Percentiles rank a stretch among this genome's conserved stretches.
Conservation (phyloP, 2,888 invertebrate genomes). For the Drosophila neonasuta region DNA sequence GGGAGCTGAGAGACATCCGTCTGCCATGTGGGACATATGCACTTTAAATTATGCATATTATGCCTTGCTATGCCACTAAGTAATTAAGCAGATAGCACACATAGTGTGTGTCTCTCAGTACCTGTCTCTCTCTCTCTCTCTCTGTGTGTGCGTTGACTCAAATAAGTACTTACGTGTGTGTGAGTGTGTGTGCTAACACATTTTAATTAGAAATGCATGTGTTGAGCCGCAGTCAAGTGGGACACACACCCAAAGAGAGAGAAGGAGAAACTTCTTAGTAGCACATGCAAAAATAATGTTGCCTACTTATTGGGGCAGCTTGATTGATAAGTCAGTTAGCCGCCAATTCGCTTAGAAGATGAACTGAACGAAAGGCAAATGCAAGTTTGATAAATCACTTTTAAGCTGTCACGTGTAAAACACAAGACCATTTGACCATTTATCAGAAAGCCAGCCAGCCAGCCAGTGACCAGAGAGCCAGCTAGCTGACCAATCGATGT, state of each 20-base stretch:
- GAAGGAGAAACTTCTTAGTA: neutral
- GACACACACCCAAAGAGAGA: neutral
- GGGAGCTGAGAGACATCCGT: conserved; percentile 48
- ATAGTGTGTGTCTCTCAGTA: conserved; percentile 9
- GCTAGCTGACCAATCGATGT: conserved; percentile 26
- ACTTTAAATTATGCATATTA: conserved; percentile 73
- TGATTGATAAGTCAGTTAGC: conserved; percentile 68
- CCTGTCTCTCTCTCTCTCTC: conserved; percentile 4
- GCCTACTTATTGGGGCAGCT: conserved; percentile 36
- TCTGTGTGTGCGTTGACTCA: conserved; percentile 21
- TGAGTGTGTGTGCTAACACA: conserved; percentile 16
- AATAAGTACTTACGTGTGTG: conserved; percentile 57
- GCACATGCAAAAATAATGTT: conserved; percentile 26
- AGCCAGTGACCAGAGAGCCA: conserved; percentile 19
- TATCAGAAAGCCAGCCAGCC: conserved; percentile 57
- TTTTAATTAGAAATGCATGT: conserved; percentile 70
- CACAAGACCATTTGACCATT: conserved; percentile 47
- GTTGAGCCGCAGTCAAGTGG: conserved; percentile 27
- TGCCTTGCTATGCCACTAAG: conserved; percentile 56
- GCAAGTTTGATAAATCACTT: conserved; percentile 69
- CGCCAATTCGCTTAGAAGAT: conserved; percentile 27
- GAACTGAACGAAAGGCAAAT: conserved; percentile 18
- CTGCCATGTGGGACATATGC: conserved; percentile 56
- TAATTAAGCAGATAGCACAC: conserved; percentile 73
- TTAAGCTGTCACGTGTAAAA: conserved; percentile 64